Evolutionary conservation across 2,113 vertebrate species (phyloP), one percentile per base, ranked within the genome.

Genomic region (Gavia stellata): DNA sequence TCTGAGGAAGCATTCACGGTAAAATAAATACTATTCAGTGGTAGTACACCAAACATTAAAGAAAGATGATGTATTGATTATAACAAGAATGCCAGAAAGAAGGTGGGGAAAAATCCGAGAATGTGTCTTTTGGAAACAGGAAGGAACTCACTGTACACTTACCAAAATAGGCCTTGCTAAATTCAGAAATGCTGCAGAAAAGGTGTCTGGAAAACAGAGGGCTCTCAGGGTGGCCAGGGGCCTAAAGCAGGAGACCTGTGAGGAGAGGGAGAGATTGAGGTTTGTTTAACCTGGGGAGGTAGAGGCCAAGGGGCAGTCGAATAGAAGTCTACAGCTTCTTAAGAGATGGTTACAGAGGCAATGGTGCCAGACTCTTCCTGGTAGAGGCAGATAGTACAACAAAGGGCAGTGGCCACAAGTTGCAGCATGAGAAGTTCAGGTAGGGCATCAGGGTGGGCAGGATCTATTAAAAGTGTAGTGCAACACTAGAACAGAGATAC

Each of bases 381-480:
- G 21, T 2, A 15, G 36, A 61, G 67, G 8, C 44, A n/a, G 44
- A 10, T 9, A 33, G 19, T 23, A 21, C 17, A 16, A 2, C 33
- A 15, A 7, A 23, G 56, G 40, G 10, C 34, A 36, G 7, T 14
- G n/a, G 31, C 26, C n/a, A 17, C 33, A 45, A 21, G 45, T 29
- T 33, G 28, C 29, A 67, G 75, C 47, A 45, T 1, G 4, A 52
- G 52, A 34, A 36, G 14, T 67, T 50, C 34, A 26, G 38, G 21
- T 47, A 50, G 29, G 10, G 9, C 14, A 7, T 25, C 36, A 19
- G 31, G 5, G 7, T 2, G 33, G 16, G 7, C 1, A 0, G 9
- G 16, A 56, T 4, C 14, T 61, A 36, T 19, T 56, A 33, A 3
- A 47, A 38, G 31, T 20, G 14, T 10, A 47, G 63, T 28, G 17